A percentile compares a stretch with the other conserved stretches of the same genome.
Evolutionary conservation across 2,888 invertebrate genomes (phyloP).

Genomic region (Dioctria linearis): DNA sequence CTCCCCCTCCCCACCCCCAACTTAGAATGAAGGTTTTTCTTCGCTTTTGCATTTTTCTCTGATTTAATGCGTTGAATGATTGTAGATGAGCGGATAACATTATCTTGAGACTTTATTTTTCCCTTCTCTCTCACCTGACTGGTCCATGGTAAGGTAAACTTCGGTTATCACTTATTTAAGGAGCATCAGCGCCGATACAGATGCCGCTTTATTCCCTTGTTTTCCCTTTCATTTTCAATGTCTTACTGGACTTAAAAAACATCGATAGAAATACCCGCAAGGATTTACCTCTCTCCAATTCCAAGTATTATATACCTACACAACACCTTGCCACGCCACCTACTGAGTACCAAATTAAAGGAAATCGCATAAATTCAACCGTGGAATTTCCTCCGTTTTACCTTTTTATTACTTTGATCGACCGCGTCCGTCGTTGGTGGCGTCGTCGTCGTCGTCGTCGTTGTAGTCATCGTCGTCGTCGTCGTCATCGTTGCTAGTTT

Average conservation of each 20-base stretch:
- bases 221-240: conserved; percentile 8
- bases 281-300: background rate
- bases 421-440: too few relatives aligned
- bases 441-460: too few relatives aligned
- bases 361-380: conserved; percentile 8
- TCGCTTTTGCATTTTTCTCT: conserved; percentile 3
- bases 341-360: conserved; percentile 19
- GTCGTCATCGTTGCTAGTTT: too few relatives aligned
- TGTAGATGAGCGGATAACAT: conserved; percentile 5
- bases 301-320: background rate
- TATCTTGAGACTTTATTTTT: background rate
- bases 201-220: background rate
- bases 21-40: background rate
- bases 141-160: background rate
- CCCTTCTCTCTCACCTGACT: background rate
- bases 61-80: conserved; percentile 25
- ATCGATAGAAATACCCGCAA: background rate
- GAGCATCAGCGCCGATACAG: background rate
- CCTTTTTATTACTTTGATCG: background rate
- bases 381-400: background rate
- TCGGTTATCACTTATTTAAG: conserved; percentile 11
- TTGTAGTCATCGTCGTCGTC: too few relatives aligned
- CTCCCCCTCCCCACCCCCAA: background rate
- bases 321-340: background rate
- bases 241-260: background rate